Evolutionary conservation across 2,888 invertebrate genomes (phyloP), one percentile per base, ranked within the genome.

Genomic region (Uloborus plumipes): DNA sequence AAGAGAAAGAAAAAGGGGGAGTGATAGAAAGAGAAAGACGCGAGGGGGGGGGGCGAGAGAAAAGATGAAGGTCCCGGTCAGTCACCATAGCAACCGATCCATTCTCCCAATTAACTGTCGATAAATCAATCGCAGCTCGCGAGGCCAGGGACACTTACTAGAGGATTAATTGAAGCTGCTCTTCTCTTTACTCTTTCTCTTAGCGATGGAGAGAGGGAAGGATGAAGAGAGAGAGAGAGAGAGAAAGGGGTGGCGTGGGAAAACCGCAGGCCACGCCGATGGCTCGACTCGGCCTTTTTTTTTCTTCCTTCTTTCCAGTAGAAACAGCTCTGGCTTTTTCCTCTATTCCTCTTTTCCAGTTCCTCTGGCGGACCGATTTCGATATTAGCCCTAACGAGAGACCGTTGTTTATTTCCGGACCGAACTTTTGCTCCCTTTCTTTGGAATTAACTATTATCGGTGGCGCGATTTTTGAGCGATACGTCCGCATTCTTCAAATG

Each of bases 91-190:
- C 71, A 85, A 85, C 85, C 73, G 74, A 84, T 85, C 82, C 85
- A 85, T 85, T 85, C 85, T 81, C 85, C 84, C 85, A 85, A 85
- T 85, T 85, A 85, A 85, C 85, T 75, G 84, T 85, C 85, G 83
- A 85, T 85, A 85, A 85, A 85, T 85, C 85, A 85, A 85, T 85
- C 84, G 79, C 69, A 72, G 73, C 79, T 78, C 64, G 69, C 74
- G 81, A 74, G 74, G 70, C 74, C 81, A 77, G 77, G 70, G 80
- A 81, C 82, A 82, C 81, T 82, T 80, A 80, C 73, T 50, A 67
- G 70, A 81, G 73, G 81, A 84, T 84, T 84, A 84, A 84, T 84
- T 84, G 84, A 84, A 84, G 76, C 84, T 62, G 70, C 71, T 76
- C 75, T 69, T 64, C 64, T 58, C 59, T 75, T 53, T 26, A 53